phyloP scores from a whole-genome alignment of 2,888 invertebrate genomes.

The Ischnus inquisitorius region DNA sequence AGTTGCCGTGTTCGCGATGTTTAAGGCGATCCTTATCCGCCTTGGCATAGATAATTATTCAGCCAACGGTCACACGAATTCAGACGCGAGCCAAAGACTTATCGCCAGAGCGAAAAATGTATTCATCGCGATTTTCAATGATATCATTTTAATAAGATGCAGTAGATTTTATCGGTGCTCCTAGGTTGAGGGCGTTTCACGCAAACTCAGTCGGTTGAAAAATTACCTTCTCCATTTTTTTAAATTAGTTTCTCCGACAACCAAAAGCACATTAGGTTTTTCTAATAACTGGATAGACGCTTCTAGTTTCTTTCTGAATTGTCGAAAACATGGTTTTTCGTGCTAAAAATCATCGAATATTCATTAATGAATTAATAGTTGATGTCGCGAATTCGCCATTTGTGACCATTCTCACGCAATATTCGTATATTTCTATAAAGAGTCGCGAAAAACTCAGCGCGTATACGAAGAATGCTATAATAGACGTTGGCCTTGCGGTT shows the following conservation, averaged over 20 bases:
- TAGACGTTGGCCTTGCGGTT: slow-evolving; percentile 26
- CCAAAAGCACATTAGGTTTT: too few species aligned
- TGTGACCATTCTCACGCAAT: not conserved
- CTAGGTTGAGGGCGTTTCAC: too few species aligned
- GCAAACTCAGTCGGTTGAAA: too few species aligned
- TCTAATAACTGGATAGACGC: too few species aligned
- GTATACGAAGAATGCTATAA: not conserved
- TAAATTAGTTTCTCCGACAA: too few species aligned
- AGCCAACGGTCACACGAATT: not conserved
- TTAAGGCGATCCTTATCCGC: slow-evolving; percentile 9
- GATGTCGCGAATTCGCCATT: not conserved
- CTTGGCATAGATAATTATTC: slow-evolving; percentile 24
- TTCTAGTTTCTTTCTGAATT: too few species aligned
- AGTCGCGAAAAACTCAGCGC: not conserved
- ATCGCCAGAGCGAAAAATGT: not conserved
- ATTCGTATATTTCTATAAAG: not conserved
- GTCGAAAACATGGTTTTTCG: too few species aligned
- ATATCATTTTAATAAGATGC: too few species aligned
- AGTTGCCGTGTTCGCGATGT: slow-evolving; percentile 32
- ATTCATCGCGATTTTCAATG: too few species aligned
- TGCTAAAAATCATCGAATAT: too few species aligned
- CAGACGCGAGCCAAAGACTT: not conserved
- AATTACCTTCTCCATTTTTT: too few species aligned
- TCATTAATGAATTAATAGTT: not conserved
- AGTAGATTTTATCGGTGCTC: too few species aligned